Percentiles rank a stretch among this genome's conserved stretches.
phyloP scores from a whole-genome alignment of 2,113 vertebrate genomes.

The Sorex fumeus region DNA sequence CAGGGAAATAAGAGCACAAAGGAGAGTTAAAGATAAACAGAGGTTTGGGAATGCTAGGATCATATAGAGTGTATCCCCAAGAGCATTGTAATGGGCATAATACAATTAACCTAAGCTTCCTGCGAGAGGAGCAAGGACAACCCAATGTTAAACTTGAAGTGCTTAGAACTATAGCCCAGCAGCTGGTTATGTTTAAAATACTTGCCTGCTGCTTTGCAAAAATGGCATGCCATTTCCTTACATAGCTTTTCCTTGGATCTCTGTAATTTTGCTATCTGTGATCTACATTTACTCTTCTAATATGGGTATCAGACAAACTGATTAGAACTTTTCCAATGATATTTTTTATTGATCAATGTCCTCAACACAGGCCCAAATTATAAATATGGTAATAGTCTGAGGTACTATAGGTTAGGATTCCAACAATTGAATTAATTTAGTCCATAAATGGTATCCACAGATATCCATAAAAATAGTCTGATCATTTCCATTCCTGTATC shows the following conservation, averaged over 20 bases:
- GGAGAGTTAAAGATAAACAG: too few species aligned
- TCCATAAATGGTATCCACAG: not conserved
- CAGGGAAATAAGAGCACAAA: too few species aligned
- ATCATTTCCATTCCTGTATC: not conserved
- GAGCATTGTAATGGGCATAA: too few species aligned
- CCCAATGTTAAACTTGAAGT: too few species aligned
- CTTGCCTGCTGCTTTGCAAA: not conserved
- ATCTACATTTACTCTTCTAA: not conserved
- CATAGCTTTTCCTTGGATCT: accelerated
- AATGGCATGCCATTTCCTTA: not conserved
- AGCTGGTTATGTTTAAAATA: not conserved
- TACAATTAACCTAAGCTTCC: too few species aligned
- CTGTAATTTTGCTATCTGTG: not conserved
- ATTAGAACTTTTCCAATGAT: not conserved
- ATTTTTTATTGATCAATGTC: not conserved
- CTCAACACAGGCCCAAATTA: not conserved
- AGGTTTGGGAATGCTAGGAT: too few species aligned
- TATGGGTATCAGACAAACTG: not conserved
- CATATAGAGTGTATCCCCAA: too few species aligned
- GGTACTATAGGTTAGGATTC: too few species aligned
- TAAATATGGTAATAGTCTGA: not conserved
- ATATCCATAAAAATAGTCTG: not conserved
- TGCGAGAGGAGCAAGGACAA: too few species aligned
- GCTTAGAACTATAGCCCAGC: too few species aligned
- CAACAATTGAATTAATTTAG: not conserved